phyloP scores from a whole-genome alignment of 1,140 invertebrate species.

The Physella acuta region DNA sequence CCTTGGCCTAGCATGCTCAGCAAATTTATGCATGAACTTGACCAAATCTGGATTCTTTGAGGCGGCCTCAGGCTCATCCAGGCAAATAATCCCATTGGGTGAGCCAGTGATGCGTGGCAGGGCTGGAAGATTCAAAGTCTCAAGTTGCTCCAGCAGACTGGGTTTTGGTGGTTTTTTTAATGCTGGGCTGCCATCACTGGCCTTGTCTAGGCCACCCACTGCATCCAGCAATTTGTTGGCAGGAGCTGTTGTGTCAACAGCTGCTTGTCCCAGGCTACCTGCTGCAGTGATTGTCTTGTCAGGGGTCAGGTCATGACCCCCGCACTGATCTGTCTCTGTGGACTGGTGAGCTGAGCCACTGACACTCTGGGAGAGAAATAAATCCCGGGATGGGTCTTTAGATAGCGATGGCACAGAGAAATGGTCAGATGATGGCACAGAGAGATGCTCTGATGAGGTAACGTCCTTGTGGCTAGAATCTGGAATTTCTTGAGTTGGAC shows the following conservation, averaged over 20 bases:
- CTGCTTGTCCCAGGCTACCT: background rate
- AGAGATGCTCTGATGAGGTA: no score
- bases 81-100: conserved; percentile 12
- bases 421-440: no score
- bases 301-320: background rate
- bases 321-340: background rate
- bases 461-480: no score
- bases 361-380: conserved; percentile 13
- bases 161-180: background rate
- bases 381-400: conserved; percentile 20
- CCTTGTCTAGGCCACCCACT: background rate
- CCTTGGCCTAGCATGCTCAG: conserved; percentile 1
- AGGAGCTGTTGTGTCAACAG: background rate
- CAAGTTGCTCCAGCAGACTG: conserved; percentile 10
- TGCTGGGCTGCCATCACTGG: background rate
- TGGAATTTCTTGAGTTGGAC: no score
- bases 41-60: conserved; percentile 11
- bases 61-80: background rate
- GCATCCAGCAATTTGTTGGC: background rate
- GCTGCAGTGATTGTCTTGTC: background rate
- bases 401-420: background rate
- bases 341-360: no score
- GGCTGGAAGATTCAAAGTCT: background rate
- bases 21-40: conserved; percentile 18
- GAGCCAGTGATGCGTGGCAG: background rate